Percentiles rank a stretch among this genome's conserved stretches.
These are phyloP conservation scores for Heliconius ethilla DNA, from an alignment of 2,888 invertebrate species.

Conservation along the genomic window DNA sequence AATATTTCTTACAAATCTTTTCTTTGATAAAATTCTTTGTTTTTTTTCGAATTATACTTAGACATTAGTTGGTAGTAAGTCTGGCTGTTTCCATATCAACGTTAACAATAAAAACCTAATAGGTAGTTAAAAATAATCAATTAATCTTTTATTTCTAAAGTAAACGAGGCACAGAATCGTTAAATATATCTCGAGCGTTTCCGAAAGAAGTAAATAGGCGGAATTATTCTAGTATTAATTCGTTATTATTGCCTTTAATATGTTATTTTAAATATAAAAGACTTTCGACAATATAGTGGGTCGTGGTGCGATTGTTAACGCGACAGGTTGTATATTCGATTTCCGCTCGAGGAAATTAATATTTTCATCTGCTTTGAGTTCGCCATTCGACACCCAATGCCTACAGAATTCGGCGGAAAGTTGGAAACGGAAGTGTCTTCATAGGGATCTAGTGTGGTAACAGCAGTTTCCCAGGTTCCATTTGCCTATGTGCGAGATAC, in stretches of 20 bases:
- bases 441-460: too few species aligned
- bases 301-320: not conserved
- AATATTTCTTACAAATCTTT: too few species aligned
- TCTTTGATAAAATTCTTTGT: too few species aligned
- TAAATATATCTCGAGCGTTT: constrained; percentile 10
- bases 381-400: too few species aligned
- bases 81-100: not conserved
- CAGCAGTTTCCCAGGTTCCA: too few species aligned
- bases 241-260: not conserved
- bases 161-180: constrained; percentile 2
- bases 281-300: too few species aligned
- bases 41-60: too few species aligned
- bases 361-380: too few species aligned
- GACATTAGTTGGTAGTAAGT: too few species aligned
- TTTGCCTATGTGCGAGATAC: not conserved
- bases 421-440: too few species aligned
- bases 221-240: not conserved
- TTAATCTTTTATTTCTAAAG: constrained; percentile 3
- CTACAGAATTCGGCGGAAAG: too few species aligned
- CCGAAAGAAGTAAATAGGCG: not conserved
- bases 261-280: not conserved
- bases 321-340: not conserved
- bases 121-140: constrained; percentile 12
- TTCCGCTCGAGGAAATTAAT: too few species aligned
- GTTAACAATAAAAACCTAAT: not conserved